A percentile compares a stretch with the other conserved stretches of the same genome.
phyloP scores from a whole-genome alignment of 2,113 vertebrate genomes.

The Cranoglanis bouderius region DNA sequence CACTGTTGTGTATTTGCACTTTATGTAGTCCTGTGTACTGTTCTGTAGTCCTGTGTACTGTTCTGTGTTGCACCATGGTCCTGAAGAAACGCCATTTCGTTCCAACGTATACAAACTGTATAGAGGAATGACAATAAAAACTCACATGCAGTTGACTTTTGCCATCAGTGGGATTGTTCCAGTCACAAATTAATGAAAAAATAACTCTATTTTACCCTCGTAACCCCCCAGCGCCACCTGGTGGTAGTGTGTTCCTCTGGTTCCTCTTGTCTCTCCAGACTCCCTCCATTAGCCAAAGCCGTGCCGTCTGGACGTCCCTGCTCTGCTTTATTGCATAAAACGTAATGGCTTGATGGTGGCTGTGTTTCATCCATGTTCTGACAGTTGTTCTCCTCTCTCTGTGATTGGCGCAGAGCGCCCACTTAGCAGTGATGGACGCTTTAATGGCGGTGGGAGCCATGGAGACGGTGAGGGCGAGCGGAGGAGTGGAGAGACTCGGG shows the following conservation, averaged over 20 bases:
- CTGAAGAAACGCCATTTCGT: too few relatives aligned
- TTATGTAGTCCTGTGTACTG: too few relatives aligned
- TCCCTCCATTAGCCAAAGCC: conserved; percentile 5
- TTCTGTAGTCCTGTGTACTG: too few relatives aligned
- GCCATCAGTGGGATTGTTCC: neutral
- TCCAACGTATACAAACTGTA: too few relatives aligned
- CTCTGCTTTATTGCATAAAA: conserved; percentile 47
- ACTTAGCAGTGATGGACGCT: conserved; percentile 84
- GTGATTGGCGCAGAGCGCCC: conserved; percentile 77
- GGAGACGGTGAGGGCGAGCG: conserved; percentile 74
- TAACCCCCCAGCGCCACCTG: neutral
- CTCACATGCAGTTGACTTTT: neutral
- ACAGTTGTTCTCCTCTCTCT: conserved; percentile 44
- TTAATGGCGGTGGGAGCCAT: conserved; percentile 82
- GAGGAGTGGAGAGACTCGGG: conserved; percentile 64
- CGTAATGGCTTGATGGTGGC: conserved; percentile 45
- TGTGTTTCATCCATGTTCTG: conserved; percentile 38
- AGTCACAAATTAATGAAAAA: neutral
- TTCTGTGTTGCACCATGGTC: too few relatives aligned
- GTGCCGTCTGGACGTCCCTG: conserved; percentile 39
- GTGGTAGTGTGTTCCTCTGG: neutral
- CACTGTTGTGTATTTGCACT: too few relatives aligned
- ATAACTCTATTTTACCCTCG: neutral
- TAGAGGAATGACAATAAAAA: too few relatives aligned
- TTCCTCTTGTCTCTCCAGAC: neutral